Evolutionary conservation across 2,113 vertebrate genomes (phyloP).

Genomic region (Tricholaema leucomelas): DNA sequence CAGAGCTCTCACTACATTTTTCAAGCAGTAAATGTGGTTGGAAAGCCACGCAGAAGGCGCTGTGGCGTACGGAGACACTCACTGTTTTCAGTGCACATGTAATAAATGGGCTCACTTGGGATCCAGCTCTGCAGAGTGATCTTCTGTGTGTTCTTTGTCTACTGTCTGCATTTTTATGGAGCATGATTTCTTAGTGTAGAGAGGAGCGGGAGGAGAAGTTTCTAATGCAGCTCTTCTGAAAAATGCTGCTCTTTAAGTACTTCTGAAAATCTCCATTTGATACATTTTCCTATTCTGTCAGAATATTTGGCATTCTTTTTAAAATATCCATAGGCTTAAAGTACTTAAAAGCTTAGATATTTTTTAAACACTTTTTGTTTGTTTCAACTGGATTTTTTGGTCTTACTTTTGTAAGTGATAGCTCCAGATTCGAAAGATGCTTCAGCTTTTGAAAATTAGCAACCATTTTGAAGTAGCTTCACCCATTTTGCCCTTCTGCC

Average conservation of each 20-base stretch:
- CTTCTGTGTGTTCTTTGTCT: not conserved
- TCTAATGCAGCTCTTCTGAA: not conserved
- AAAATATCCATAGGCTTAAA: not conserved
- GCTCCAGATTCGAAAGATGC: fast-evolving
- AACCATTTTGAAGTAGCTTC: not conserved
- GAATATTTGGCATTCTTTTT: not conserved
- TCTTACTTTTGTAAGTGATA: not conserved
- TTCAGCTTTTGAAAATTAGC: not conserved
- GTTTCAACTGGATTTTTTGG: not conserved
- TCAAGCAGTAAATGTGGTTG: not conserved
- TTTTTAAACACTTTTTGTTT: not conserved
- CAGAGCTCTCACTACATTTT: not conserved
- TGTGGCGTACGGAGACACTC: not conserved
- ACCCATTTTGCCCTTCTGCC: not conserved
- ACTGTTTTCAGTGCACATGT: not conserved
- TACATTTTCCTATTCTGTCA: not conserved
- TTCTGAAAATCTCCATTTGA: not conserved
- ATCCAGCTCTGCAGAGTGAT: not conserved
- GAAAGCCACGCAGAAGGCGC: fast-evolving
- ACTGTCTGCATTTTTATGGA: not conserved
- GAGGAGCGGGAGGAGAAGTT: not conserved
- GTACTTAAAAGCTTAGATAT: not conserved
- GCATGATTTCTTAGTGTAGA: not conserved
- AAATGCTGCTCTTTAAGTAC: not conserved
- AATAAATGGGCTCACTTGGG: not conserved